Evolutionary conservation across 2,797 vertebrate species (phyloP).

Genomic region (Buceros bicornis): DNA sequence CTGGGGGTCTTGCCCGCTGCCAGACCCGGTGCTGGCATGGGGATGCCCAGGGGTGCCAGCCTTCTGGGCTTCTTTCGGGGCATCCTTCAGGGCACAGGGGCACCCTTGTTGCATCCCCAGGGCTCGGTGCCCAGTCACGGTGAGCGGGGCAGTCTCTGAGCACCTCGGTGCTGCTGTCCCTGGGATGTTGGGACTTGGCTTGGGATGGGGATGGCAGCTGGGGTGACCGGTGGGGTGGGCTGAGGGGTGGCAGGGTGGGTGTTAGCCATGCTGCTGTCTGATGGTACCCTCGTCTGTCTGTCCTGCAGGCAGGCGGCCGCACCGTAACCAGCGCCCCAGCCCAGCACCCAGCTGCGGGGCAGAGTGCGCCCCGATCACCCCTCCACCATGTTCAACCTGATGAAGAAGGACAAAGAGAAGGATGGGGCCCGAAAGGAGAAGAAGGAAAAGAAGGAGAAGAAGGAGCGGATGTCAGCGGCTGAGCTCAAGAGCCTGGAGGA

Average conservation of each 20-base stretch:
- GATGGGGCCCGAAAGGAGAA: conserved; percentile 88
- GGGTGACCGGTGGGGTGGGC: not conserved
- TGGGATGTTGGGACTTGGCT: not conserved
- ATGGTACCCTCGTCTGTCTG: not conserved
- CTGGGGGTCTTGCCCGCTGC: not conserved
- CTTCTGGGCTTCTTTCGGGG: not conserved
- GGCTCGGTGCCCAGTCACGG: not conserved
- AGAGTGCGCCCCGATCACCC: not conserved
- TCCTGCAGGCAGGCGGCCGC: conserved; percentile 14
- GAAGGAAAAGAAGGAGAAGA: conserved; percentile 95
- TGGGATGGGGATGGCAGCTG: not conserved
- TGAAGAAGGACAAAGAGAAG: conserved; percentile 92
- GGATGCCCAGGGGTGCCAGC: not conserved
- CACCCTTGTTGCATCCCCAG: not conserved
- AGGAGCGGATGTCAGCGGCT: conserved; percentile 94
- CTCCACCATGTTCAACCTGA: conserved; percentile 92
- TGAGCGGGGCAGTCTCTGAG: not conserved
- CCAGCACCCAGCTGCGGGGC: not conserved
- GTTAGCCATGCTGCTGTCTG: not conserved
- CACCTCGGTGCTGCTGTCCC: not conserved
- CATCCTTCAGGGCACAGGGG: not conserved
- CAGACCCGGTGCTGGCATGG: accelerated
- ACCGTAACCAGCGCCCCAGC: not conserved
- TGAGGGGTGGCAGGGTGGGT: not conserved
- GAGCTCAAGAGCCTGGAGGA: conserved; percentile 96